Percentiles rank a stretch among this genome's conserved stretches.
Conservation (phyloP, 35 echinoderm and acorn worm genomes). For the Strongylocentrotus purpuratus region DNA sequence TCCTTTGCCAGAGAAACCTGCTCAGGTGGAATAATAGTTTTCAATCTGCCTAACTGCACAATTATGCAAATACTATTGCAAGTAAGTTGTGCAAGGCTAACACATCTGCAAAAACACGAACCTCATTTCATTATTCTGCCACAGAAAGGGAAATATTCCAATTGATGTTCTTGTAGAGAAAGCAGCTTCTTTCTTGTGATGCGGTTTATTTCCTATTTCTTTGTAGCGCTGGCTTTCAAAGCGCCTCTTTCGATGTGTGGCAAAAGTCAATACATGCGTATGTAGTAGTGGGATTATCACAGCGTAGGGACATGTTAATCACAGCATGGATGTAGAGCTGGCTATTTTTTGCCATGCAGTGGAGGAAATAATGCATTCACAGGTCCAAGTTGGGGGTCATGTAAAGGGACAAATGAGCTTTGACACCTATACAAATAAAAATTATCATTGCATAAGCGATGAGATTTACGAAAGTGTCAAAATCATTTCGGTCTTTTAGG, state of each 20-base stretch:
- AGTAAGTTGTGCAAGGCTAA: conserved; percentile 11
- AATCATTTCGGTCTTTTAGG: too few relatives aligned
- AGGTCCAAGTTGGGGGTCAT: neutral
- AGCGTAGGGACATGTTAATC: neutral
- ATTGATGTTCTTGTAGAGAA: neutral
- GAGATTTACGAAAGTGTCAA: too few relatives aligned
- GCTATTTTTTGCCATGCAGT: neutral
- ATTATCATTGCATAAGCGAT: neutral
- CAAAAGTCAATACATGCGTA: neutral
- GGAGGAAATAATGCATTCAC: neutral
- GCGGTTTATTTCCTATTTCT: neutral
- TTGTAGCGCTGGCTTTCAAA: neutral
- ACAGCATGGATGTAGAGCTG: neutral
- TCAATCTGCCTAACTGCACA: neutral
- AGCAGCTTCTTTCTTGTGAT: neutral
- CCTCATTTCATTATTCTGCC: neutral
- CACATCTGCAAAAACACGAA: conserved; percentile 14
- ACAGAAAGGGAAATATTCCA: neutral
- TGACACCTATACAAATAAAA: neutral
- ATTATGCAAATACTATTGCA: conserved; percentile 8
- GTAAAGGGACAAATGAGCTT: neutral
- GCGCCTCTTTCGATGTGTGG: neutral
- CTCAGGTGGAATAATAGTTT: conserved; percentile 17
- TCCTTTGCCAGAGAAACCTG: neutral
- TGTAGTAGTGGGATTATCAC: neutral